A percentile compares a stretch with the other conserved stretches of the same genome.
These are phyloP conservation scores for Nebria ingens DNA, from an alignment of 1,140 invertebrate genomes.

Conservation along the genomic window DNA sequence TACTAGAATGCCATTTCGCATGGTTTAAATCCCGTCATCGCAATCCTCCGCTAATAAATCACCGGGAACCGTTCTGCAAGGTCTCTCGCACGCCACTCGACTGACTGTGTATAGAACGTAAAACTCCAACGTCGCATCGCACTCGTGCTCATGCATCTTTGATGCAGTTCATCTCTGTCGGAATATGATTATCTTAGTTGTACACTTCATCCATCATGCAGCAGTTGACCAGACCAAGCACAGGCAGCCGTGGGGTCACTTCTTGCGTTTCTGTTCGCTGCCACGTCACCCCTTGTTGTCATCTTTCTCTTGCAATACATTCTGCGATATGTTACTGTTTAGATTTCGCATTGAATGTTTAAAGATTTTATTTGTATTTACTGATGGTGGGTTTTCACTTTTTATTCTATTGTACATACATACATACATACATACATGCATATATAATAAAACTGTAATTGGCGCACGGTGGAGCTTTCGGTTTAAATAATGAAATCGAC, in stretches of 20 bases:
- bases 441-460: neutral
- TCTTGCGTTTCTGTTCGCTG: neutral
- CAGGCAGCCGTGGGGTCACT: neutral
- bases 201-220: neutral
- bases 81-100: too few relatives aligned
- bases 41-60: neutral
- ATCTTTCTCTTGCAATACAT: too few relatives aligned
- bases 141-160: neutral
- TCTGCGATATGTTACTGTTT: too few relatives aligned
- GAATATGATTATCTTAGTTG: neutral
- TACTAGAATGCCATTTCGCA: too few relatives aligned
- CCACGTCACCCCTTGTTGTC: neutral
- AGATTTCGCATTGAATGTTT: too few relatives aligned
- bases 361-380: too few relatives aligned
- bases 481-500: neutral
- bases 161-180: neutral
- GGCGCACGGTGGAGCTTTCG: too few relatives aligned
- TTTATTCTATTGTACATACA: too few relatives aligned
- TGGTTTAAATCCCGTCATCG: neutral
- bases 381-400: too few relatives aligned
- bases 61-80: neutral
- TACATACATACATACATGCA: too few relatives aligned
- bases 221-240: neutral
- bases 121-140: neutral
- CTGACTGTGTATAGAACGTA: too few relatives aligned